A percentile compares a stretch with the other conserved stretches of the same genome.
Evolutionary conservation across 1,140 invertebrate genomes (phyloP).

Genomic region (Drosophila micromelanica): DNA sequence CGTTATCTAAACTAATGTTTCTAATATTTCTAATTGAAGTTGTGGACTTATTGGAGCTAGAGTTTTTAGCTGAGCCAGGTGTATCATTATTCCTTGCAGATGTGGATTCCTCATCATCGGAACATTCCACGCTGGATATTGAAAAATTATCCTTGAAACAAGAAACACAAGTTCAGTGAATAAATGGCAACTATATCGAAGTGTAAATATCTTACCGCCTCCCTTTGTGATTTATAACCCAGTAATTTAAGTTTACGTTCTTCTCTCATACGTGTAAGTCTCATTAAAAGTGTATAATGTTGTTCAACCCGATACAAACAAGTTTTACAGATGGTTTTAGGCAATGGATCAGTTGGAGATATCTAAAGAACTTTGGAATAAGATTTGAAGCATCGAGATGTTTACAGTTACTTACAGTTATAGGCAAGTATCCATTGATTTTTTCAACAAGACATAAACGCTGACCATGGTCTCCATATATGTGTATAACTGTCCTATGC

Average conservation of each 20-base stretch:
- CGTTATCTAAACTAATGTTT: constrained; percentile 19
- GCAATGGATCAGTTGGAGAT: constrained; percentile 89
- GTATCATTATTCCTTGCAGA: constrained; percentile 17
- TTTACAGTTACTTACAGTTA: constrained; percentile 87
- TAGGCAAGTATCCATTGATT: constrained; percentile 90
- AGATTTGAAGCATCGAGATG: not conserved
- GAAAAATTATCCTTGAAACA: constrained; percentile 46
- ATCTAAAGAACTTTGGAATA: constrained; percentile 85
- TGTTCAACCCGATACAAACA: constrained; percentile 89
- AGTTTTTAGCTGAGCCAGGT: constrained; percentile 1
- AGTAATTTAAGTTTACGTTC: constrained; percentile 52
- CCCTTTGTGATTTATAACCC: constrained; percentile 34
- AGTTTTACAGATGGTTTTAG: constrained; percentile 90
- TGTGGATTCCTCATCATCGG: constrained; percentile 58
- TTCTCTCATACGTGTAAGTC: constrained; percentile 84
- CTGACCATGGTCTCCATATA: constrained; percentile 90
- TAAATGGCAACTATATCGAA: not conserved
- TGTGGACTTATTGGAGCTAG: constrained; percentile 16
- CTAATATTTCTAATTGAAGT: constrained; percentile 22
- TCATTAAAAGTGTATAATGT: constrained; percentile 88
- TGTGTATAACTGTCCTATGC: constrained; percentile 91
- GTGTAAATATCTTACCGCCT: constrained; percentile 26
- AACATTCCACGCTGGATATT: constrained; percentile 60
- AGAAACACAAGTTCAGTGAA: not conserved
- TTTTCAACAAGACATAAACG: constrained; percentile 89